Conservation (phyloP, 2,888 invertebrate species). For the Amblyteles armatorius region DNA sequence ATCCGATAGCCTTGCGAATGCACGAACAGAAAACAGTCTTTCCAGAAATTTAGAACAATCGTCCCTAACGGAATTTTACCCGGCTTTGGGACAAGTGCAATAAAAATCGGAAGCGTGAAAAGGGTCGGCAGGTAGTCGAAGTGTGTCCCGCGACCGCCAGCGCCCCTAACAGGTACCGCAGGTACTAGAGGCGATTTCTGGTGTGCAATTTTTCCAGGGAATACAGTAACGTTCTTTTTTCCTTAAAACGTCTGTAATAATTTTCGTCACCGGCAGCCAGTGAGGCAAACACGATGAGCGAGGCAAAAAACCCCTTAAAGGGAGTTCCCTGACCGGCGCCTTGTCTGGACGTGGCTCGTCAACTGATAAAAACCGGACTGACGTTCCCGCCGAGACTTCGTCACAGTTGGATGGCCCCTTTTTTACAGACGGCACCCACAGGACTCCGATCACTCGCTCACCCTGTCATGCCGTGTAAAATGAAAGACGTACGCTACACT, state of each 20-base stretch:
- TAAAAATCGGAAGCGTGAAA: no score
- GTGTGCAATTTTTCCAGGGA: neutral
- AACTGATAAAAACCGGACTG: neutral
- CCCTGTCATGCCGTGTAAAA: neutral
- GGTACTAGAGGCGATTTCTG: neutral
- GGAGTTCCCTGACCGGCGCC: neutral
- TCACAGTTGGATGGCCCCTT: neutral
- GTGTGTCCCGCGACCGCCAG: neutral
- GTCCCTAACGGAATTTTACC: no score
- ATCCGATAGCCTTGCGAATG: neutral
- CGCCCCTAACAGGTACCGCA: neutral
- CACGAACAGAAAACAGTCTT: no score
- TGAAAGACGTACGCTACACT: no score
- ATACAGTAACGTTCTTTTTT: neutral
- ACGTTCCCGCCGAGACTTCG: neutral
- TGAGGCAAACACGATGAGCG: neutral
- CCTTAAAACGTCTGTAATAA: neutral
- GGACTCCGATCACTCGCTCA: neutral
- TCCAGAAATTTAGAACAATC: no score
- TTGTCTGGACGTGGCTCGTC: constrained; percentile 1
- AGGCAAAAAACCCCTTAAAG: neutral
- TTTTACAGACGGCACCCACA: constrained; percentile 17
- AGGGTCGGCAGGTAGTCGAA: no score
- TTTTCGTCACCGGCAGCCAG: constrained; percentile 2
- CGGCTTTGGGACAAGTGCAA: no score